Evolutionary conservation across 2,797 vertebrate genomes (phyloP), one percentile per base, ranked within the genome.

Genomic region (Acanthis flammea): DNA sequence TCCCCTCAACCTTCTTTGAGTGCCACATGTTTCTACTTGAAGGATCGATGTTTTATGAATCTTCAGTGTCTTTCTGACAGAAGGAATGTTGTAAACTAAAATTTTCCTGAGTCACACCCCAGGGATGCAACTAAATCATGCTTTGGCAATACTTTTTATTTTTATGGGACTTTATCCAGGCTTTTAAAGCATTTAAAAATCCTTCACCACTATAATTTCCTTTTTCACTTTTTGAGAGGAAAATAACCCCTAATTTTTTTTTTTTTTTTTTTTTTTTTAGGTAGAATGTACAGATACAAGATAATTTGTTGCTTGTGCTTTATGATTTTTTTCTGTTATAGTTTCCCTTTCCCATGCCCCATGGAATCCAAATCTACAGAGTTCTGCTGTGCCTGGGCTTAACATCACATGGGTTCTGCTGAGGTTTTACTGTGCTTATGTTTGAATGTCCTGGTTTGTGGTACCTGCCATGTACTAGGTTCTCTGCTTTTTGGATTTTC

Each of bases 181-280:
- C 10, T 85, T 76, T 72, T 60, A 67, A 41, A 33, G 12, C 44
- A 75, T 11, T 58, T 75, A 3, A 17, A 71, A 62, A 45, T 31
- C 11, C 4, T 58, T 41, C 8, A 45, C 21, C 9, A 23, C 18
- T 48, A 23, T 2, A 0, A 28, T 61, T 70, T 45, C 23, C 28
- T 12, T 47, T 42, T 23, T 41, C 1, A 10, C 12, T 61, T 75
- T 94, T 57, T 2, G 1, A 80, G 37, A 41, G 15, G 21, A 42
- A 72, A 74, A 37, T 35, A 63, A 53, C 12, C 10, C 2, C 22
- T 27, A 28, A 70, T 61, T 4, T 8, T 0, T 5, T 15, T 45
- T 3, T 0, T 5, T 15, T 45, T 3, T 15, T 24, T 15, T 47
- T 3, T 25, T 55, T 18, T 50, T 19, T 2, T 9, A 35, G 1